Evolutionary conservation across 2,888 invertebrate species (phyloP).

Genomic region (Pteria penguin): DNA sequence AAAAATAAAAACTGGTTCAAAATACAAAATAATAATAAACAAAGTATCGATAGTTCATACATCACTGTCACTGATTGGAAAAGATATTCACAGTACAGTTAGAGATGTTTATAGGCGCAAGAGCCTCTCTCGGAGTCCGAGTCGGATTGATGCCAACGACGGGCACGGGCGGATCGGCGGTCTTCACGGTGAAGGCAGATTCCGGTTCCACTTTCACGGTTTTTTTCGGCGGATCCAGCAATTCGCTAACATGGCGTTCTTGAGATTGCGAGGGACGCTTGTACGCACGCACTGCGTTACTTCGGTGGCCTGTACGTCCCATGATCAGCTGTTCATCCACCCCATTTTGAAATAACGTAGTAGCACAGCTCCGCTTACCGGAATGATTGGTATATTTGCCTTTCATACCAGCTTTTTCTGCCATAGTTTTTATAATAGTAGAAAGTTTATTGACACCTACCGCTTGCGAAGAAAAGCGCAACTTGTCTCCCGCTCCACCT

Average conservation of each 20-base stretch:
- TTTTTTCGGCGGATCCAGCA: slow-evolving; percentile 4
- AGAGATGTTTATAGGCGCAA: background rate
- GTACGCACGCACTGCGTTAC: background rate
- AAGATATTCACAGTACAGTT: background rate
- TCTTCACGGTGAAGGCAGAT: no score
- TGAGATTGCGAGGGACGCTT: background rate
- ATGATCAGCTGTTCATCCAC: no score
- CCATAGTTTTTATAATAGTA: background rate
- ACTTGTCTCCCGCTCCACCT: background rate
- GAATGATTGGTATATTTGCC: background rate
- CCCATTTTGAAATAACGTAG: no score
- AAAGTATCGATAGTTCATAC: no score
- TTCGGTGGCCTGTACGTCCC: background rate
- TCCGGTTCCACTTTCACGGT: no score
- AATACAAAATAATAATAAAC: no score
- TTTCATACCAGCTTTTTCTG: background rate
- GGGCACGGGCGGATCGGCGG: no score
- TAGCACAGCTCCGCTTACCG: background rate
- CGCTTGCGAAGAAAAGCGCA: background rate
- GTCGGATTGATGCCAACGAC: no score
- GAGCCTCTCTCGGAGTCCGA: no score
- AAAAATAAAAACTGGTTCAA: no score
- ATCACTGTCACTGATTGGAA: no score
- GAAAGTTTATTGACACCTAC: background rate
- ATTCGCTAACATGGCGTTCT: background rate